A percentile compares a stretch with the other conserved stretches of the same genome.
Conservation (phyloP, 2,113 vertebrate species). For the Spermophilus dauricus region DNA sequence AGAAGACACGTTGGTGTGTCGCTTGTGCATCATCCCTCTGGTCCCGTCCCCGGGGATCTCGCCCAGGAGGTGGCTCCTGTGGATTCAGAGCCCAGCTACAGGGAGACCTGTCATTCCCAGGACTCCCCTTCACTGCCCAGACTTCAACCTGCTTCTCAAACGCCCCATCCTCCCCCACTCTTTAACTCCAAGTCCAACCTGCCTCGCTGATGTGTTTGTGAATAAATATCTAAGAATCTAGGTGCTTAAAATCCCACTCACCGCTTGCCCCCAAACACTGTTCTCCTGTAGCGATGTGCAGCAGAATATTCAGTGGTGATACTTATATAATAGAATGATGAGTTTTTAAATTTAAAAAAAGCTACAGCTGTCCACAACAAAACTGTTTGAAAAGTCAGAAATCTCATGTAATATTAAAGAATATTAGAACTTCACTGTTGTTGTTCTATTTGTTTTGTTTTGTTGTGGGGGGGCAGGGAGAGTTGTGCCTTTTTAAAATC, state of each 20-base stretch:
- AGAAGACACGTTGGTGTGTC: too few relatives aligned
- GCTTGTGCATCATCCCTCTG: too few relatives aligned
- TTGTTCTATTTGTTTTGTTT: background rate
- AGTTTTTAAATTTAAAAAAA: background rate
- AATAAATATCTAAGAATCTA: too few relatives aligned
- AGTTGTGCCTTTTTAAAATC: slow-evolving; percentile 32
- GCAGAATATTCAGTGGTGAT: too few relatives aligned
- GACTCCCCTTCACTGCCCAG: background rate
- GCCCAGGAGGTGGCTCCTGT: too few relatives aligned
- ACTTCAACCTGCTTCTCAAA: background rate
- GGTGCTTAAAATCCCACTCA: too few relatives aligned
- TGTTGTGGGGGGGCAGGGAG: background rate
- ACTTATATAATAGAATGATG: background rate
- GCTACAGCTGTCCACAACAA: background rate
- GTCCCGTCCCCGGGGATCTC: too few relatives aligned
- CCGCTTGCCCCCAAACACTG: accelerated
- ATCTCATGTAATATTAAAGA: background rate
- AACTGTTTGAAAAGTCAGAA: slow-evolving; percentile 46
- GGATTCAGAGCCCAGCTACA: accelerated
- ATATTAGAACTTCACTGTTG: background rate
- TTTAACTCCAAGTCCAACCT: background rate
- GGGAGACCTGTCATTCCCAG: accelerated
- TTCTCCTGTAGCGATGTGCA: accelerated
- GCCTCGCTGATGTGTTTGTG: too few relatives aligned
- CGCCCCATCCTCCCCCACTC: accelerated